phyloP scores from a whole-genome alignment of 2,888 invertebrate species.

The Orchesella flavescens region DNA sequence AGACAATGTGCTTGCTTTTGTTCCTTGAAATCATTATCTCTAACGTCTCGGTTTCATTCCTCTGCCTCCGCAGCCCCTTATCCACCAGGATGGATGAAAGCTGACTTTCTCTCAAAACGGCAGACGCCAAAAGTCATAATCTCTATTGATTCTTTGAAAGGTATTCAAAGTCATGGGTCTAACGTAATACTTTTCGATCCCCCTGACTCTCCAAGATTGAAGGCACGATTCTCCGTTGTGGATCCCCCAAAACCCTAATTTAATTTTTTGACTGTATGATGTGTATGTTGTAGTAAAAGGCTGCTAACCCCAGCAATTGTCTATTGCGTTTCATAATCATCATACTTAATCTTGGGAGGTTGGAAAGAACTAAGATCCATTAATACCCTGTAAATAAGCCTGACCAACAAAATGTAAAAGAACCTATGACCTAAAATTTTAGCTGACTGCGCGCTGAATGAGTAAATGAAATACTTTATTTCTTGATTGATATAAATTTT shows the following conservation, averaged over 20 bases:
- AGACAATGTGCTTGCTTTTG: not conserved
- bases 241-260: slow-evolving; percentile 65
- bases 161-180: slow-evolving; percentile 57
- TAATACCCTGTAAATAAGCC: too few species aligned
- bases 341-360: too few species aligned
- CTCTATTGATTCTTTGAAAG: slow-evolving; percentile 48
- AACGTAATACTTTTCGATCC: slow-evolving; percentile 70
- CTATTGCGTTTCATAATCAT: too few species aligned
- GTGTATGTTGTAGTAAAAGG: too few species aligned
- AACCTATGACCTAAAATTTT: too few species aligned
- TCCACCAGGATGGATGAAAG: slow-evolving; percentile 71
- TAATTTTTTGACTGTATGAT: not conserved
- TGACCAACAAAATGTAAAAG: too few species aligned
- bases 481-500: too few species aligned
- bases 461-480: too few species aligned
- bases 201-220: slow-evolving; percentile 62
- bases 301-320: too few species aligned
- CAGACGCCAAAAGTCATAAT: slow-evolving; percentile 49
- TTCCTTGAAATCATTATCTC: not conserved
- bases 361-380: too few species aligned
- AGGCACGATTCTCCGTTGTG: slow-evolving; percentile 70
- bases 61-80: slow-evolving; percentile 67
- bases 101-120: slow-evolving; percentile 45
- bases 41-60: not conserved
- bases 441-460: too few species aligned